A percentile compares a stretch with the other conserved stretches of the same genome.
Conservation (phyloP, 2,113 vertebrate genomes). For the Beaufortia kweichowensis region DNA sequence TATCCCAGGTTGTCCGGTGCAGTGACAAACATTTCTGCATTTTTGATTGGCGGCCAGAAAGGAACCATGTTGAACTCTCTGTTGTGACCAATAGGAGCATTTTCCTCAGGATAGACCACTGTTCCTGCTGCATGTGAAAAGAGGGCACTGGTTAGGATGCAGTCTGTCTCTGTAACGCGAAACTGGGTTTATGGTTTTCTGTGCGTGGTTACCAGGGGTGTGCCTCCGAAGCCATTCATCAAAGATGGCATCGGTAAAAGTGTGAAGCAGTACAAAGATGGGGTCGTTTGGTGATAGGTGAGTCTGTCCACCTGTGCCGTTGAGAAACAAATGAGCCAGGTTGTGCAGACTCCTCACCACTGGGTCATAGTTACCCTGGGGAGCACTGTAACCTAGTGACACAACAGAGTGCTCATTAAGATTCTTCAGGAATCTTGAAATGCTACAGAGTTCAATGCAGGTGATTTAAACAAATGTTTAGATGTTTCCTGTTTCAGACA, state of each 20-base stretch:
- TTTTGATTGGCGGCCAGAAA: conserved; percentile 94
- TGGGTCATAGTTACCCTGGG: conserved; percentile 87
- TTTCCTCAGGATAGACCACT: conserved; percentile 85
- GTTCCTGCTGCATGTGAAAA: conserved; percentile 70
- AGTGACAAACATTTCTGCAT: conserved; percentile 90
- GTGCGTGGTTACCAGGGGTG: conserved; percentile 74
- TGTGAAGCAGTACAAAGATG: conserved; percentile 92
- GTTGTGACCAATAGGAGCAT: conserved; percentile 95
- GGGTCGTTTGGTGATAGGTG: conserved; percentile 94
- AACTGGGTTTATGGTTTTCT: not conserved
- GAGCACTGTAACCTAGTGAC: conserved; percentile 87
- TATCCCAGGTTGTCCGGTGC: conserved; percentile 90
- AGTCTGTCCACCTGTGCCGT: conserved; percentile 93
- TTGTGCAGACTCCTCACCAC: conserved; percentile 92
- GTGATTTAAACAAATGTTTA: conserved; percentile 15
- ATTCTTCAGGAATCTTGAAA: not conserved
- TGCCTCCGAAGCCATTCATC: conserved; percentile 92
- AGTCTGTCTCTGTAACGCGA: not conserved
- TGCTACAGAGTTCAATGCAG: not conserved
- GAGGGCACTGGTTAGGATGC: not conserved
- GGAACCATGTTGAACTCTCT: conserved; percentile 93
- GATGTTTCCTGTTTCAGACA: conserved; percentile 13
- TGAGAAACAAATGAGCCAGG: conserved; percentile 93
- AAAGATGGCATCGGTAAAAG: conserved; percentile 93
- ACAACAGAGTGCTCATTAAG: not conserved